Evolutionary conservation across 53 echinoderm and acorn worm genomes (phyloP), one percentile per base, ranked within the genome.

Genomic region (Paelopatides confundens): DNA sequence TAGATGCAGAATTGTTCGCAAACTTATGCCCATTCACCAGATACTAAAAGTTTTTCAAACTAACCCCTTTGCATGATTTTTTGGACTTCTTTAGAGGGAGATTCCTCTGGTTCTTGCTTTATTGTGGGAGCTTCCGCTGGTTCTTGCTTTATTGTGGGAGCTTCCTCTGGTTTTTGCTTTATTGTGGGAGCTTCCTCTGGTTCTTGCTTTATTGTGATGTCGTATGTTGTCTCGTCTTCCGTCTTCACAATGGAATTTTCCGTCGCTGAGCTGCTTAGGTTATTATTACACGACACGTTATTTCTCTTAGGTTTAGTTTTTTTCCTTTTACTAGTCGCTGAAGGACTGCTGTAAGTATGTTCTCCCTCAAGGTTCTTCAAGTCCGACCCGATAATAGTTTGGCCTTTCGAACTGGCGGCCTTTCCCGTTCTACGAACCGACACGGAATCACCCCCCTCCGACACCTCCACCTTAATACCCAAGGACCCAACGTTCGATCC

Each of bases 311-410:
- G 47, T 8, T 74, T 74, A 27, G 3, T 5, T 74, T 36, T 46
- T 74, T 74, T 74, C 15, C 27, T 18, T 40, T 74, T 74, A 38
- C 40, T 46, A 17, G 40, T 40, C 5, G 58, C 58, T n/a, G 15
- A 40, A 27, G 40, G 39, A 74, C 74, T 74, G 40, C 74, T 74
- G 23, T 74, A 74, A 4, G 74, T 40, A 24, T 74, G 74, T 8
- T 74, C 74, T 3, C 14, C 24, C 70, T 35, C 70, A 38, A 39
- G 24, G 14, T 12, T 36, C 21, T 21, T 21, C 5, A 58, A 58
- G 18, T 58, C 5, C 0, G 58, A 58, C 58, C 5, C 58, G 21
- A 18, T 23, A 4, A 18, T 58, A 18, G 24, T 4, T 21, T 58
- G 58, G 7, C n/a, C 37, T 21, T 39, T 74, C 12, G 40, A 9